Evolutionary conservation across 2,888 invertebrate genomes (phyloP).

Genomic region (Hydrotaea cyrtoneurina): DNA sequence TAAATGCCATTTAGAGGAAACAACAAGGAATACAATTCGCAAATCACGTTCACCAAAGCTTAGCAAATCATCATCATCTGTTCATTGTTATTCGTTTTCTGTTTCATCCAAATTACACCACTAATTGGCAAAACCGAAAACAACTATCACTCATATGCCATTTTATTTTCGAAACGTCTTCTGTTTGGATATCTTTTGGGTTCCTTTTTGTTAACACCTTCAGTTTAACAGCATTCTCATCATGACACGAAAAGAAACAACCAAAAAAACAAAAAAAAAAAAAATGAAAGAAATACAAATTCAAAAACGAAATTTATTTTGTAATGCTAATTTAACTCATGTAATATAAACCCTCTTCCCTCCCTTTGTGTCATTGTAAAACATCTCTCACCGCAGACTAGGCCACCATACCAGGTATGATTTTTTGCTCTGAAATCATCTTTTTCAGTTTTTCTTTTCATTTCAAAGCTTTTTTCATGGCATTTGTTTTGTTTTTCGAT

Average conservation of each 20-base stretch:
- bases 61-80: conserved; percentile 45
- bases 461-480: conserved; percentile 58
- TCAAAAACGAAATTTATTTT: conserved; percentile 75
- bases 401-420: conserved; percentile 80
- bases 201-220: conserved; percentile 3
- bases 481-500: conserved; percentile 30
- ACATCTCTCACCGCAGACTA: conserved; percentile 76
- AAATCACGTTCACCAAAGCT: conserved; percentile 50
- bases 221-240: not conserved
- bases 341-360: conserved; percentile 75
- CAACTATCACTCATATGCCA: conserved; percentile 59
- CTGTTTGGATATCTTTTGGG: conserved; percentile 30
- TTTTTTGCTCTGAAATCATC: conserved; percentile 61
- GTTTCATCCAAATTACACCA: conserved; percentile 42
- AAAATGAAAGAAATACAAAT: conserved; percentile 69
- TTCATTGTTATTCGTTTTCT: conserved; percentile 20
- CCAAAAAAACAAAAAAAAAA: conserved; percentile 64
- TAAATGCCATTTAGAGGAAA: not conserved
- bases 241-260: too few species aligned
- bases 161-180: conserved; percentile 24
- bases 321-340: conserved; percentile 68
- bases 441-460: conserved; percentile 42
- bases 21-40: conserved; percentile 47
- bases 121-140: conserved; percentile 57
- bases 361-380: conserved; percentile 60